Percentiles rank a stretch among this genome's conserved stretches.
Evolutionary conservation across 2,888 invertebrate species (phyloP).

Genomic region (Ischnura elegans): DNA sequence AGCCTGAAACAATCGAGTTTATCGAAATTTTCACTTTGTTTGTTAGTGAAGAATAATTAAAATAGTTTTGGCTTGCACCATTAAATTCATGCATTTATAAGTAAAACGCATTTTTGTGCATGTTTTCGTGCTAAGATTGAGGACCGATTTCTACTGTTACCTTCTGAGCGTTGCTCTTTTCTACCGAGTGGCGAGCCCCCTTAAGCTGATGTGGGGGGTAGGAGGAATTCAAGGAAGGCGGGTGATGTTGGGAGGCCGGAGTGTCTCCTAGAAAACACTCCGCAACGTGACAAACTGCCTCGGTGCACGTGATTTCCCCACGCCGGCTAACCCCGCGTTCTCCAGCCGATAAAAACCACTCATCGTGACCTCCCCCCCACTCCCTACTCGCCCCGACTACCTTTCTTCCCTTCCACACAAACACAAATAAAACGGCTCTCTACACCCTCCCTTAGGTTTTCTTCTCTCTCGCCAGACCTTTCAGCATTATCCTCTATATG

Average conservation of each 20-base stretch:
- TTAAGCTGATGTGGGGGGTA: too few species aligned
- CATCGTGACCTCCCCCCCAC: neutral
- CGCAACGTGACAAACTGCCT: slow-evolving; percentile 11
- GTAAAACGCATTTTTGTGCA: too few species aligned
- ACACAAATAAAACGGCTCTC: neutral
- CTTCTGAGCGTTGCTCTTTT: too few species aligned
- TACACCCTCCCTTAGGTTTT: neutral
- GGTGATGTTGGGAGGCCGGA: neutral
- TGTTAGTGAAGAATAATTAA: too few species aligned
- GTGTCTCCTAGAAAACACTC: slow-evolving; percentile 27
- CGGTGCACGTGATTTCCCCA: slow-evolving; percentile 34
- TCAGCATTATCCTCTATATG: neutral
- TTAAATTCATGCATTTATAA: too few species aligned
- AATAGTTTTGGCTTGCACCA: too few species aligned
- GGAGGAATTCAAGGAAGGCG: neutral
- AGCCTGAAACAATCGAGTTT: too few species aligned
- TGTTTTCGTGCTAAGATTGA: too few species aligned
- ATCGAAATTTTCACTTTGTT: too few species aligned
- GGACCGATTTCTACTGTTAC: too few species aligned
- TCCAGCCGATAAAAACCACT: slow-evolving; percentile 7
- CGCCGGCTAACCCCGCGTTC: neutral
- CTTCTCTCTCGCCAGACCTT: neutral
- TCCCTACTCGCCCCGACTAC: neutral
- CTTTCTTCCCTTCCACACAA: neutral
- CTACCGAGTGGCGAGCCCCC: too few species aligned